Evolutionary conservation across 1,140 invertebrate genomes (phyloP), one percentile per base, ranked within the genome.

Genomic region (Cepaea nemoralis): DNA sequence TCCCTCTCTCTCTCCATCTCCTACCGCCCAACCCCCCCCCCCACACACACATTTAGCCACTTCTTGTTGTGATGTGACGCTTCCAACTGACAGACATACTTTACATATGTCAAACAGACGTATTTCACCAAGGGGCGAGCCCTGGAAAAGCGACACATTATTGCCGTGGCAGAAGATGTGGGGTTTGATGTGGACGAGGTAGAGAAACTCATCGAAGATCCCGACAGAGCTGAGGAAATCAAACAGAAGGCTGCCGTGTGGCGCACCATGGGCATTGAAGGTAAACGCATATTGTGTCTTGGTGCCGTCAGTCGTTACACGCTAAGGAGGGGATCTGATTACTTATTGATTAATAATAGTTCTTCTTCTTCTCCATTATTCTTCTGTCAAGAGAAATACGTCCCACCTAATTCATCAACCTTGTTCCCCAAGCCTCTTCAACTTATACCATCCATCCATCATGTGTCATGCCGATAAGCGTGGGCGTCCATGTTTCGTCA

Each of bases 91-190:
- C n/a, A n/a, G n/a, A n/a, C n/a, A n/a, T n/a, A n/a, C n/a, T n/a
- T n/a, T n/a, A n/a, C n/a, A n/a, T n/a, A n/a, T n/a, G n/a, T n/a
- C n/a, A n/a, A n/a, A n/a, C 42, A 74, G 71, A 45, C 71, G 3
- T 74, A 74, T 48, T 74, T 74, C 27, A 74, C 71, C 40, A 74
- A 74, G 42, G 71, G 71, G 24, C n/a, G 71, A 48, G 22, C 40
- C 16, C n/a, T 74, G 71, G 71, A 74, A 45, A 74, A 27, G 33
- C 48, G 71, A 74, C 71, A 74, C 40, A 19, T 74, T 5, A 40
- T 74, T 33, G n/a, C 37, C 16, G 40, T 74, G 27, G 71, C 71
- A n/a, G 40, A 74, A 74, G 71, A 74, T 27, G 71, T 74, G 1
- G 71, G 71, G 27, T 33, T 74, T 42, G 40, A 74, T 33, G n/a